These are phyloP conservation scores for Myrmophylax atrothorax DNA, from an alignment of 2,113 vertebrate species.

Conservation along the genomic window DNA sequence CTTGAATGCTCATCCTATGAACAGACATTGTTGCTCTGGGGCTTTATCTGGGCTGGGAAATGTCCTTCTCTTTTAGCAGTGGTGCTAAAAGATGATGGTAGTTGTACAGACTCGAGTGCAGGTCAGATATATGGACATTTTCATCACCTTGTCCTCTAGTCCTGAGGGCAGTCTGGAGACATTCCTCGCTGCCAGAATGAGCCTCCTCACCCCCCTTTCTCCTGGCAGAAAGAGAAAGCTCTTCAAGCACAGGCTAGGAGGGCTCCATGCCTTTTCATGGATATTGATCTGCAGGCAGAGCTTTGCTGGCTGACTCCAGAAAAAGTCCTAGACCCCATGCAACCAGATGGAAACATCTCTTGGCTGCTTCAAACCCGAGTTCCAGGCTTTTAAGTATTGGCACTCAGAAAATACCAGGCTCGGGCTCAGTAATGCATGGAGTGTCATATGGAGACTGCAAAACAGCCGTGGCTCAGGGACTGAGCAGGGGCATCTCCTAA, in stretches of 20 bases:
- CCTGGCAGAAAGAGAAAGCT: neutral
- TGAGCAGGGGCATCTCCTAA: neutral
- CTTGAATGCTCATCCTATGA: neutral
- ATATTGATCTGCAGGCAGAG: neutral
- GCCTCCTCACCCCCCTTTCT: neutral
- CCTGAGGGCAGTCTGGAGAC: neutral
- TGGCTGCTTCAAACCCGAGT: neutral
- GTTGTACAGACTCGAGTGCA: neutral
- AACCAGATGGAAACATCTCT: neutral
- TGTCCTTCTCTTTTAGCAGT: neutral
- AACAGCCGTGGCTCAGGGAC: neutral
- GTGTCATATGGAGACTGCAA: neutral
- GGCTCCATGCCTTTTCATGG: neutral
- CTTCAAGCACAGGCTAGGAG: neutral
- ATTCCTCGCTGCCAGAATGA: neutral
- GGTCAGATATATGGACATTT: neutral
- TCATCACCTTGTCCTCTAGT: neutral
- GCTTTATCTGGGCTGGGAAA: slow-evolving; percentile 1
- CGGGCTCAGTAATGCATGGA: accelerated
- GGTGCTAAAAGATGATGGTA: neutral
- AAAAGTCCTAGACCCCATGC: neutral
- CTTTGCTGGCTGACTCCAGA: neutral
- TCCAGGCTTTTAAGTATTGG: neutral
- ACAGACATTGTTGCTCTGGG: neutral
- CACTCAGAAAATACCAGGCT: neutral